A percentile compares a stretch with the other conserved stretches of the same genome.
These are phyloP conservation scores for Caenorhabditis macrosperma DNA, from an alignment of 2,888 invertebrate species.

Conservation along the genomic window DNA sequence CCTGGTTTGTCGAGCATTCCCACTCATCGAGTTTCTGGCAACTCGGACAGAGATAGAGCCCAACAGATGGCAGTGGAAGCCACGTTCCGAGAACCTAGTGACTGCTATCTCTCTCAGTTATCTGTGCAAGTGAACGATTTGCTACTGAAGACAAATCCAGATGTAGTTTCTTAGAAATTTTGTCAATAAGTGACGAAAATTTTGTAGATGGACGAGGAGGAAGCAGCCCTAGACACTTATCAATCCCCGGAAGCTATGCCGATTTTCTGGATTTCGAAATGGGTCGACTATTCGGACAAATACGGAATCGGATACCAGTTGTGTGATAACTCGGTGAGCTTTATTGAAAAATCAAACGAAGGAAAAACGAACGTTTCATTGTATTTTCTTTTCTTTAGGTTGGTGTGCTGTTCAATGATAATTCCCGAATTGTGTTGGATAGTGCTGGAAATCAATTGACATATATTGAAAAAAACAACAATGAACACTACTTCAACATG, in stretches of 20 bases:
- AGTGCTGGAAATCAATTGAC: constrained; percentile 95
- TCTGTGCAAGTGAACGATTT: constrained; percentile 34
- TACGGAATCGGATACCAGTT: constrained; percentile 99
- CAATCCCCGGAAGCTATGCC: constrained; percentile 96
- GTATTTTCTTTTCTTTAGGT: constrained; percentile 80
- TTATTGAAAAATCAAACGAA: neutral
- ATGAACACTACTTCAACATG: constrained; percentile 90
- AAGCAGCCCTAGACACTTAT: constrained; percentile 86
- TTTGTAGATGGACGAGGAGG: constrained; percentile 46
- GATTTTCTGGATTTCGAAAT: constrained; percentile 97
- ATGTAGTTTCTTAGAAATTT: constrained; percentile 24
- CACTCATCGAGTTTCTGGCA: constrained; percentile 8
- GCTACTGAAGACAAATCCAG: constrained; percentile 1
- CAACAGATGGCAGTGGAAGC: constrained; percentile 37
- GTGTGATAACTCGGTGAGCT: constrained; percentile 88
- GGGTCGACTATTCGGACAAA: constrained; percentile 99
- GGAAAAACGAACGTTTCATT: neutral
- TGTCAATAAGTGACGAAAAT: neutral
- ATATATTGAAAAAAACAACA: constrained; percentile 93
- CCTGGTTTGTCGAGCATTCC: neutral
- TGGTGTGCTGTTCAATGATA: constrained; percentile 98
- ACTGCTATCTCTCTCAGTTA: constrained; percentile 41
- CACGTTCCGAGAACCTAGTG: constrained; percentile 39
- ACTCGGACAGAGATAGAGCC: constrained; percentile 35
- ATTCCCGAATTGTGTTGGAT: constrained; percentile 93